Percentiles rank a stretch among this genome's conserved stretches.
Evolutionary conservation across 2,113 vertebrate species (phyloP).

Genomic region (Epinephelus moara): DNA sequence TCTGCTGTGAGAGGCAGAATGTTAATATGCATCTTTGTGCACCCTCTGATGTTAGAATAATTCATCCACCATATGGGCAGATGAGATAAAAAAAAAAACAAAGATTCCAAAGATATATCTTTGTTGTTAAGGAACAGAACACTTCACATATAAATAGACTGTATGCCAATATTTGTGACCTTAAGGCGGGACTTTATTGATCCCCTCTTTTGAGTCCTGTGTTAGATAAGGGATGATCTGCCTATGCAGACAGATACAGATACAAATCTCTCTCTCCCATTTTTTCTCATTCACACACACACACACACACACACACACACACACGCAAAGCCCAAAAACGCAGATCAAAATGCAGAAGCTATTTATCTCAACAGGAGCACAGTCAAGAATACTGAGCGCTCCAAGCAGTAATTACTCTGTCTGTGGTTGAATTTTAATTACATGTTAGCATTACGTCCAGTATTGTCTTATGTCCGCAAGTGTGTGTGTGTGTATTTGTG

Average conservation of each 20-base stretch:
- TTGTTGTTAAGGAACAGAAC: not conserved
- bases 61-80: constrained; percentile 33
- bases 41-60: constrained; percentile 22
- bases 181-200: not conserved
- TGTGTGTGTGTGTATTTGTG: constrained; percentile 15
- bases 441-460: constrained; percentile 42
- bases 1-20: constrained; percentile 27
- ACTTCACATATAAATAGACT: not conserved
- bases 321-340: not conserved
- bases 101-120: not conserved
- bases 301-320: constrained; percentile 9
- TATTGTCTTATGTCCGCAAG: constrained; percentile 29
- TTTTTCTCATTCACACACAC: not conserved
- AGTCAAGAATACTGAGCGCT: constrained; percentile 41
- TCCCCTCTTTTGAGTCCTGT: not conserved
- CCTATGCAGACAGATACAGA: not conserved
- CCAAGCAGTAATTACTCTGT: constrained; percentile 66
- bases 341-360: constrained; percentile 27
- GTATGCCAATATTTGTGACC: not conserved
- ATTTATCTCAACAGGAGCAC: constrained; percentile 26
- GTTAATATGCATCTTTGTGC: constrained; percentile 28
- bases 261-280: not conserved
- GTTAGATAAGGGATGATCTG: constrained; percentile 4
- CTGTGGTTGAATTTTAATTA: constrained; percentile 69
- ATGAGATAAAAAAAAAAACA: constrained; percentile 22